phyloP scores from a whole-genome alignment of 2,888 invertebrate species.

The Macaria liturata region DNA sequence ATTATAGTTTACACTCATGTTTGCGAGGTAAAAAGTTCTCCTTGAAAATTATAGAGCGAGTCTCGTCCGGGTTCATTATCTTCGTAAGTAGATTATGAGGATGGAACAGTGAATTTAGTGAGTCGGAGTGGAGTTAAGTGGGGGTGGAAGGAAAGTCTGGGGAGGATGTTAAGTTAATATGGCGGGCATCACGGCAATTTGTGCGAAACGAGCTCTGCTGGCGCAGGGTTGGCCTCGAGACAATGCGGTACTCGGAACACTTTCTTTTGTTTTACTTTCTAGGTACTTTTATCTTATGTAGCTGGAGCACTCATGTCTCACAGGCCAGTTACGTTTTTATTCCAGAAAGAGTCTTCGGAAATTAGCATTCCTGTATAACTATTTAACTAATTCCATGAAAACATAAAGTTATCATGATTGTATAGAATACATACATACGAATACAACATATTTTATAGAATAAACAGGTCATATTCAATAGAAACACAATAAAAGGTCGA shows the following conservation, averaged over 20 bases:
- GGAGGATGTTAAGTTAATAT: slow-evolving; percentile 76
- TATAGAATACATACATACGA: no score
- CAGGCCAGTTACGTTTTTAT: slow-evolving; percentile 8
- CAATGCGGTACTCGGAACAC: slow-evolving; percentile 29
- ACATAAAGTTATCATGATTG: no score
- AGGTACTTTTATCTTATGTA: slow-evolving; percentile 17
- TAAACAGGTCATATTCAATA: no score
- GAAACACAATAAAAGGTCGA: no score
- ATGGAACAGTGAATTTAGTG: slow-evolving; percentile 52
- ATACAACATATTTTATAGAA: no score
- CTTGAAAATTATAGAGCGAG: slow-evolving; percentile 23
- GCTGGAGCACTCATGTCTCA: slow-evolving; percentile 2
- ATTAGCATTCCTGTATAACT: no score
- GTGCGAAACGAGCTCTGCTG: slow-evolving; percentile 75
- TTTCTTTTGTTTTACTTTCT: slow-evolving; percentile 18
- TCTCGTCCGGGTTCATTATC: slow-evolving; percentile 39
- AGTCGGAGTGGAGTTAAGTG: slow-evolving; percentile 41
- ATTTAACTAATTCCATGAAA: no score
- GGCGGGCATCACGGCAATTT: slow-evolving; percentile 80
- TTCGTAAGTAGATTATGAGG: slow-evolving; percentile 46
- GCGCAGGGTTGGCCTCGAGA: slow-evolving; percentile 57
- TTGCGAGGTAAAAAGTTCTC: slow-evolving; percentile 25
- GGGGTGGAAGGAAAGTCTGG: slow-evolving; percentile 40
- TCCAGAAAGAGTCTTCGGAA: no score
- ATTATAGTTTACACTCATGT: slow-evolving; percentile 43